Evolutionary conservation across 2,113 vertebrate species (phyloP).

Genomic region (Vireo altiloquus): DNA sequence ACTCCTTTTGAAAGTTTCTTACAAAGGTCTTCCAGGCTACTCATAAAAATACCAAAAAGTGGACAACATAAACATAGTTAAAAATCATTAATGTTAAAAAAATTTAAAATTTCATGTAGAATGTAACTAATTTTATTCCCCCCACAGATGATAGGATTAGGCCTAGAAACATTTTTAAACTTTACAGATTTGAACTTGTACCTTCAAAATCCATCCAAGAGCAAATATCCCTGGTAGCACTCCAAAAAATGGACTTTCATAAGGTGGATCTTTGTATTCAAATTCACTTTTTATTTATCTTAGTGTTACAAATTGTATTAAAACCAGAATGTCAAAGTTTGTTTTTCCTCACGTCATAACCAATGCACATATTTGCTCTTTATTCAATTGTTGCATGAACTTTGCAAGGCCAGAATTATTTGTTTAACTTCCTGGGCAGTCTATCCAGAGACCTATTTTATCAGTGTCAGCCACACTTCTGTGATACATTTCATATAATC

Average conservation of each 20-base stretch:
- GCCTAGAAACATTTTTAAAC: background rate
- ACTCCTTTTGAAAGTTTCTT: background rate
- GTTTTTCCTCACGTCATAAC: background rate
- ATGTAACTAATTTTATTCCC: background rate
- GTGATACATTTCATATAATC: background rate
- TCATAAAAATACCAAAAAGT: rapidly evolving
- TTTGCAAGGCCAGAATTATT: background rate
- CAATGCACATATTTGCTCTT: background rate
- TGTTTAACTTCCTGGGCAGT: background rate
- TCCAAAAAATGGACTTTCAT: background rate
- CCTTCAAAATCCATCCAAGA: background rate
- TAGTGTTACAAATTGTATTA: background rate
- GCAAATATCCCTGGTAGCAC: background rate
- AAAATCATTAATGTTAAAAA: background rate
- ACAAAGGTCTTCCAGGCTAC: background rate
- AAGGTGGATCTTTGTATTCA: background rate
- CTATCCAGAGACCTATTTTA: background rate
- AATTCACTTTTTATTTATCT: background rate
- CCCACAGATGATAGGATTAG: background rate
- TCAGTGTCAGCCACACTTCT: background rate
- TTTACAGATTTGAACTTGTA: background rate
- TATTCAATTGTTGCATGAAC: background rate
- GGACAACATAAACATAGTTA: background rate
- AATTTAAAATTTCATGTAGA: background rate
- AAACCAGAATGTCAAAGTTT: background rate